These are phyloP conservation scores for Ficedula albicollis DNA, from an alignment of 2,797 vertebrate genomes.

Conservation along the genomic window DNA sequence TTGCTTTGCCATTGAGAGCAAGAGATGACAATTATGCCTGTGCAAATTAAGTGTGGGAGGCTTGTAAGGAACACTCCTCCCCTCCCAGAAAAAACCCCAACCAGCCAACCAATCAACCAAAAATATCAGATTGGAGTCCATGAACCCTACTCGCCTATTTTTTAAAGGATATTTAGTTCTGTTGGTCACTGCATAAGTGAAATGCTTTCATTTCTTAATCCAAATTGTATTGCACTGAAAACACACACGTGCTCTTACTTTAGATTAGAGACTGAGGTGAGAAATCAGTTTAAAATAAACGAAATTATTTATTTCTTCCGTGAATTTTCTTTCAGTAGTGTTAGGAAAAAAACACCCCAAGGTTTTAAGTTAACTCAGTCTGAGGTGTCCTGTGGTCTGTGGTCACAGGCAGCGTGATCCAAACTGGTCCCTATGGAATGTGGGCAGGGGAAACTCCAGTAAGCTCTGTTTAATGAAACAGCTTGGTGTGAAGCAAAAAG, in stretches of 20 bases:
- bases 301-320: not conserved
- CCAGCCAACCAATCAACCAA: not conserved
- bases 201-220: not conserved
- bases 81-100: accelerated
- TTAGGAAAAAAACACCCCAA: not conserved
- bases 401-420: accelerated
- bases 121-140: not conserved
- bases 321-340: not conserved
- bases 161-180: not conserved
- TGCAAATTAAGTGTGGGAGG: not conserved
- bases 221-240: not conserved
- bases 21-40: not conserved
- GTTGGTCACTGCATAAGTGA: not conserved
- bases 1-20: not conserved
- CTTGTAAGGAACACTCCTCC: not conserved
- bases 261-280: not conserved
- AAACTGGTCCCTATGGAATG: not conserved
- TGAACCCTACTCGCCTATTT: not conserved
- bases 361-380: not conserved
- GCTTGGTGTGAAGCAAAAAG: not conserved
- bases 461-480: not conserved
- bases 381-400: not conserved
- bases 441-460: not conserved
- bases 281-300: not conserved
- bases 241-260: not conserved